Evolutionary conservation across 2,113 vertebrate species (phyloP).

Genomic region (Sprattus sprattus): DNA sequence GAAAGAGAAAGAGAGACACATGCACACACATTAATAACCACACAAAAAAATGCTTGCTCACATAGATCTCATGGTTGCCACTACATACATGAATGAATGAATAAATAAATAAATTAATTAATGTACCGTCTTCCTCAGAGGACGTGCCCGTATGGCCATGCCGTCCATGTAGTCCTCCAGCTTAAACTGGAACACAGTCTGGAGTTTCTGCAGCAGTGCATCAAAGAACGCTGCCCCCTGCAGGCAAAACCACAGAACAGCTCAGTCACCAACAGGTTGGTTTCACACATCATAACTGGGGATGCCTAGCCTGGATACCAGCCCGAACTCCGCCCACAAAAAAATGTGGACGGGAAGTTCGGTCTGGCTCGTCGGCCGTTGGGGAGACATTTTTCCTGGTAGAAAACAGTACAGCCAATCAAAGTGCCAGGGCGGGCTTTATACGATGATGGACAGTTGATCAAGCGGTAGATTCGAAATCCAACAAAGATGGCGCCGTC

Average conservation of each 20-base stretch:
- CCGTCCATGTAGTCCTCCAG: slow-evolving; percentile 96
- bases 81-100: background rate
- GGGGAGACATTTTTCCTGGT: too few species aligned
- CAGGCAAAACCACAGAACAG: background rate
- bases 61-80: background rate
- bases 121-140: slow-evolving; percentile 86
- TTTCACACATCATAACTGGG: too few species aligned
- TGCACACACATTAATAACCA: background rate
- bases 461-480: too few species aligned
- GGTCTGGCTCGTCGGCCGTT: too few species aligned
- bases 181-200: slow-evolving; percentile 91
- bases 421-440: too few species aligned
- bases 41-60: background rate
- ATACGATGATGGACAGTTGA: too few species aligned
- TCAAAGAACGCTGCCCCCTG: slow-evolving; percentile 94
- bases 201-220: slow-evolving; percentile 88
- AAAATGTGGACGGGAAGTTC: too few species aligned
- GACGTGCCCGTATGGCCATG: slow-evolving; percentile 89
- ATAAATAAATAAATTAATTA: background rate
- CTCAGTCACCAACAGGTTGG: background rate
- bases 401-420: too few species aligned
- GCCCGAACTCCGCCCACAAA: too few species aligned
- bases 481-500: too few species aligned
- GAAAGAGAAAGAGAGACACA: background rate
- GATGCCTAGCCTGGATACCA: too few species aligned